Evolutionary conservation across 1,140 invertebrate genomes (phyloP).

Genomic region (Batillaria attramentaria): DNA sequence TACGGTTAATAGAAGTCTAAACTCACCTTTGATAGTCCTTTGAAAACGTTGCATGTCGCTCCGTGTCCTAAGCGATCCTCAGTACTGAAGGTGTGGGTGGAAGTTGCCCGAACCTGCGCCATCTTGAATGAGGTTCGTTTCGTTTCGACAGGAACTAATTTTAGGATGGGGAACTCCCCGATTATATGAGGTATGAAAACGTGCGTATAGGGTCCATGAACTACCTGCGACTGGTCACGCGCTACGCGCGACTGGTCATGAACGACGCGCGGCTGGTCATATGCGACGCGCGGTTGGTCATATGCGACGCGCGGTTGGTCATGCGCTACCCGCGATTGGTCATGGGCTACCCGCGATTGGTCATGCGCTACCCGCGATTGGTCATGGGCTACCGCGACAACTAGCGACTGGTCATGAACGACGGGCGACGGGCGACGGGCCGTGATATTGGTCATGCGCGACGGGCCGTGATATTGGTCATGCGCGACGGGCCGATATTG

Average conservation of each 20-base stretch:
- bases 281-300: too few relatives aligned
- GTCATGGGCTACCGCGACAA: too few relatives aligned
- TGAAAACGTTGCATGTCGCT: constrained; percentile 94
- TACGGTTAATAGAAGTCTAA: not conserved
- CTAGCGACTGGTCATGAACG: too few relatives aligned
- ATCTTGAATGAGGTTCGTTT: not conserved
- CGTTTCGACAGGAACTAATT: not conserved
- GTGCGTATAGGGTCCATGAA: not conserved
- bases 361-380: too few relatives aligned
- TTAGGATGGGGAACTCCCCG: constrained; percentile 5
- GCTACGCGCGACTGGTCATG: not conserved
- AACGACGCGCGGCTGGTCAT: not conserved
- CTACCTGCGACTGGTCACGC: not conserved
- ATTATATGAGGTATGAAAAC: not conserved
- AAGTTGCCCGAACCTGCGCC: constrained; percentile 34
- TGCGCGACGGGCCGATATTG: too few relatives aligned
- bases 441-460: too few relatives aligned
- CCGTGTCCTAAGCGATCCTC: constrained; percentile 94
- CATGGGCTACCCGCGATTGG: too few relatives aligned
- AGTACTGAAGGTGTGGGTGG: constrained; percentile 91
- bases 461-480: too few relatives aligned
- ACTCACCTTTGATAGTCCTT: constrained; percentile 87
- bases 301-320: not conserved
- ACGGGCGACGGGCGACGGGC: too few relatives aligned
- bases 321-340: too few relatives aligned